Conservation (phyloP, 2,113 vertebrate genomes). For the Oncorhynchus tshawytscha region DNA sequence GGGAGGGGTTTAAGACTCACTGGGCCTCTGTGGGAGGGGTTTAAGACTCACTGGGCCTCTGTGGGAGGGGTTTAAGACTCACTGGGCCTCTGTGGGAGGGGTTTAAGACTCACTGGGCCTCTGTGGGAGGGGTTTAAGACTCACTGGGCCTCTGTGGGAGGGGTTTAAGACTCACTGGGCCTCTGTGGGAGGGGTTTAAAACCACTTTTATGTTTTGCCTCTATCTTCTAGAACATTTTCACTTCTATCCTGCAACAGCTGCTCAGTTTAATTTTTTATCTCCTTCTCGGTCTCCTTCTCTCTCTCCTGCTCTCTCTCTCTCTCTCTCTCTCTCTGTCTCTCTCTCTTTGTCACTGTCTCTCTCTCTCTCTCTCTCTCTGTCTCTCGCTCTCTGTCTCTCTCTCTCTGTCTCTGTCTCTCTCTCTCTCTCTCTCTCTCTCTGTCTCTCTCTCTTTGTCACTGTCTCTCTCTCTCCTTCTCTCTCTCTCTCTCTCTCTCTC, state of each 20-base stretch:
- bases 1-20: neutral
- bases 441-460: neutral
- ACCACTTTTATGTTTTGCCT: too few species aligned
- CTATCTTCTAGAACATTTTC: too few species aligned
- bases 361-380: neutral
- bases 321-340: constrained; percentile 9
- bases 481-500: neutral
- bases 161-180: too few species aligned
- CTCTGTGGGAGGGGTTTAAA: too few species aligned
- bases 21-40: neutral
- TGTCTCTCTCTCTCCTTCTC: neutral
- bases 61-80: too few species aligned
- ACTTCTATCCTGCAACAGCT: too few species aligned
- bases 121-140: too few species aligned
- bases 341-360: constrained; percentile 46
- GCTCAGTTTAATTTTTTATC: neutral
- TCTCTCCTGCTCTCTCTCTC: neutral
- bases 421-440: neutral
- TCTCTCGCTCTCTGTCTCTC: neutral
- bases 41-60: neutral
- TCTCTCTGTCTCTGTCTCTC: constrained; percentile 43
- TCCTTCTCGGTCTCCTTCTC: neutral
- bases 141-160: too few species aligned
- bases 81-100: too few species aligned
- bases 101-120: too few species aligned